Evolutionary conservation across 2,888 invertebrate genomes (phyloP), one percentile per base, ranked within the genome.

Genomic region (Tenthredo distinguenda): DNA sequence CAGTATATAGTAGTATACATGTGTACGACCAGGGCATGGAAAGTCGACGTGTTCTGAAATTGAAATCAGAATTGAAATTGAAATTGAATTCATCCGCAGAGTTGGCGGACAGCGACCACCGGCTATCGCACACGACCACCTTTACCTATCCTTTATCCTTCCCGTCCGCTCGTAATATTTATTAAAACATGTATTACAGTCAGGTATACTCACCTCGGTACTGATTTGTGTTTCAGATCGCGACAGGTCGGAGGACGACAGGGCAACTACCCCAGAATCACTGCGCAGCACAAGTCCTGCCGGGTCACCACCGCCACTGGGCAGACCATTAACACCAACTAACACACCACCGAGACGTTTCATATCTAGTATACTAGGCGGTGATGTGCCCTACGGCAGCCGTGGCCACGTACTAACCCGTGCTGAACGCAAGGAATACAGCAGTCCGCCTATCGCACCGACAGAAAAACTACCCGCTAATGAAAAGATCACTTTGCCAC

Each of bases 361-460:
- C 91, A 96, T 97, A 87, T 97, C 97, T 34, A 97, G 97, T 31
- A 97, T 97, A 90, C 95, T 97, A 47, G 97, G 97, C 43, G 97
- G 97, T 31, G 97, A 97, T 90, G 95, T 97, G 71, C 97, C 97
- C 5, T 97, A 97, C 89, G 97, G 97, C n/a, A 97, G 97, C 90
- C 95, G 96, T 90, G 96, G 96, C 74, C 96, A 97, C 92, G 96
- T 97, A 3, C 94, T 97, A n/a, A 97, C 97, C 76, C 95, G 96
- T 90, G 97, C 97, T 31, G 97, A 97, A 93, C 95, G 97, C 87
- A 97, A 97, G 94, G 97, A 96, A 91, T 97, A 97, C 93, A 91
- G 91, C 79, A 91, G 90, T 85, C 91, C 95, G 96, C 96, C 96
- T 37, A 92, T 94, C 18, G 94, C 94, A 12, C 92, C 93, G 62